phyloP scores from a whole-genome alignment of 2,113 vertebrate genomes.

The Nycticryphes semicollaris region DNA sequence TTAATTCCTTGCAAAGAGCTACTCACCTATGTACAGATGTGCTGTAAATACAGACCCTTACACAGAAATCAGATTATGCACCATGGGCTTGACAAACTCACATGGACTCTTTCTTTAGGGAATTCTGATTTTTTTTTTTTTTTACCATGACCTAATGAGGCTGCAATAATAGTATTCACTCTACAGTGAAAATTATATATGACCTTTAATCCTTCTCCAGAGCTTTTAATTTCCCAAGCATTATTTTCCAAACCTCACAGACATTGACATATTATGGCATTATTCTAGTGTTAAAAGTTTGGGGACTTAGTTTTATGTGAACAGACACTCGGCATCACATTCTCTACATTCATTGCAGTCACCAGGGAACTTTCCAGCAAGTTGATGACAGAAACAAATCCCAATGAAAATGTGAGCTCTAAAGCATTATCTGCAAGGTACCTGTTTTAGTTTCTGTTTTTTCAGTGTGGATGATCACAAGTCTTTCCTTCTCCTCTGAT shows the following conservation, averaged over 20 bases:
- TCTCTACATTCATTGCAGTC: background rate
- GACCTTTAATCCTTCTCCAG: background rate
- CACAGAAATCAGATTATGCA: background rate
- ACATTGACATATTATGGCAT: background rate
- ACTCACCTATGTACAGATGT: background rate
- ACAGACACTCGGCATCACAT: background rate
- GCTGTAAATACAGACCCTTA: background rate
- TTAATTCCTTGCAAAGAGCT: background rate
- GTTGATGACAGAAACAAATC: background rate
- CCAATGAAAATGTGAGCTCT: background rate
- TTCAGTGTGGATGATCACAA: slow-evolving; percentile 72
- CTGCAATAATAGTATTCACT: background rate
- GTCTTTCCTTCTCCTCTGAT: slow-evolving; percentile 78
- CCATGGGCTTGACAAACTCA: background rate
- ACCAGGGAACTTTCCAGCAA: background rate
- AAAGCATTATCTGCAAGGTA: background rate
- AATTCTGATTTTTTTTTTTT: background rate
- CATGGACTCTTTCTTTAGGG: background rate
- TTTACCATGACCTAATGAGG: background rate
- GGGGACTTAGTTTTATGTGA: background rate
- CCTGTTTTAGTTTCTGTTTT: slow-evolving; percentile 77
- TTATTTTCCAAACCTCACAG: background rate
- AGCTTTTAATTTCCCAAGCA: background rate
- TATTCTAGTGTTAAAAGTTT: background rate
- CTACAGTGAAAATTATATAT: background rate